Evolutionary conservation across 30 jellyfish, hydroid and myxozoan genomes (phyloP).

Genomic region (Turritopsis rubra): DNA sequence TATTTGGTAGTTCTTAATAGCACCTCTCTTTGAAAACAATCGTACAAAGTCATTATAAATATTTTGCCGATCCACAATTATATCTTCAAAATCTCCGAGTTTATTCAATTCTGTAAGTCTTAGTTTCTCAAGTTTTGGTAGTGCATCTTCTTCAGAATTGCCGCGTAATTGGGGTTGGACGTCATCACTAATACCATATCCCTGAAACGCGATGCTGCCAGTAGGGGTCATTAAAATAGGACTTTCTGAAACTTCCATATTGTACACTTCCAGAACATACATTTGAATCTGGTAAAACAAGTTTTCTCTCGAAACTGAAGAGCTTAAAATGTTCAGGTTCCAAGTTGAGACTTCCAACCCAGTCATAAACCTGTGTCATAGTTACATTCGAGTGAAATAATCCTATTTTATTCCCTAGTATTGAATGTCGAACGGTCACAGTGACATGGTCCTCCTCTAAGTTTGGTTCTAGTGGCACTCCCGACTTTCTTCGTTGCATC

Average conservation of each 20-base stretch:
- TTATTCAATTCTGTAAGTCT: neutral
- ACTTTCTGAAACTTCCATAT: neutral
- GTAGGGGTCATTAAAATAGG: conserved; percentile 1
- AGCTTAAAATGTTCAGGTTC: neutral
- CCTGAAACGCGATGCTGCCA: neutral
- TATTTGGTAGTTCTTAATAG: neutral
- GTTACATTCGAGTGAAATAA: neutral
- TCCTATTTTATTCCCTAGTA: neutral
- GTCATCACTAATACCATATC: neutral
- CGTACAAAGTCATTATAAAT: neutral
- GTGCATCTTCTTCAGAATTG: neutral
- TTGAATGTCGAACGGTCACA: neutral
- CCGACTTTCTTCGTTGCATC: neutral
- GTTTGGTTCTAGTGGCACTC: neutral
- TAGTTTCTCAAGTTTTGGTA: neutral
- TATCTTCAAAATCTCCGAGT: neutral
- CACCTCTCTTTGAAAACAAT: neutral
- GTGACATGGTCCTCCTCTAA: conserved; percentile 8
- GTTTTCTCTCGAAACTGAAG: neutral
- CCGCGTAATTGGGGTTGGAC: neutral
- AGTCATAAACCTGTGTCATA: neutral
- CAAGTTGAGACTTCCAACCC: conserved; percentile 2
- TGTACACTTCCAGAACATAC: no score
- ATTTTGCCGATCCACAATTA: neutral
- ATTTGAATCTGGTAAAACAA: neutral